Conservation (phyloP, 2,113 vertebrate genomes). For the Equus przewalskii region DNA sequence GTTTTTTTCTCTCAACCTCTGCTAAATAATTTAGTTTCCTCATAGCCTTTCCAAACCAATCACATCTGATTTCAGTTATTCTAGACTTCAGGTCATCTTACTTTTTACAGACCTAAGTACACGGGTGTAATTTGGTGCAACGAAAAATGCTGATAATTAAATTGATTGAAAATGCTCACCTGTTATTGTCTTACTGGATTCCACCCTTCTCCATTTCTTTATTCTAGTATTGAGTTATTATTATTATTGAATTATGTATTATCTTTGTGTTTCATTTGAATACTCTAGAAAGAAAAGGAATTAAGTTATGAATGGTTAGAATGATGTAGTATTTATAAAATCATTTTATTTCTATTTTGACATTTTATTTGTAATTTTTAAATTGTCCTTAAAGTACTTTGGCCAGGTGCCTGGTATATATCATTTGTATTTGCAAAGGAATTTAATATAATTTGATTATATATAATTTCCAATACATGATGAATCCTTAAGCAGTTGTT, state of each 20-base stretch:
- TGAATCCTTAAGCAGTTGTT: background rate
- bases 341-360: conserved; percentile 10
- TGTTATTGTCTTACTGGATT: background rate
- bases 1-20: background rate
- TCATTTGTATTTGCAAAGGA: conserved; percentile 22
- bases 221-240: background rate
- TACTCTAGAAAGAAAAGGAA: background rate
- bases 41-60: background rate
- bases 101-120: background rate
- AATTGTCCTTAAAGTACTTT: conserved; percentile 24
- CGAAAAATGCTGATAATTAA: background rate
- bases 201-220: background rate
- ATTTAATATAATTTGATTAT: background rate
- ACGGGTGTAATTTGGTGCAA: background rate
- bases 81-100: background rate
- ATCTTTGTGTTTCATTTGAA: background rate
- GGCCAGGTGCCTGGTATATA: background rate
- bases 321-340: background rate
- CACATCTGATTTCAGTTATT: background rate
- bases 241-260: background rate
- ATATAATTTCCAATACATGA: background rate
- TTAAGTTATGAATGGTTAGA: background rate
- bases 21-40: background rate
- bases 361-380: background rate
- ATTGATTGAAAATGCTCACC: background rate